A percentile compares a stretch with the other conserved stretches of the same genome.
phyloP scores from a whole-genome alignment of 2,888 invertebrate genomes.

The Acanthacorydalis orientalis region DNA sequence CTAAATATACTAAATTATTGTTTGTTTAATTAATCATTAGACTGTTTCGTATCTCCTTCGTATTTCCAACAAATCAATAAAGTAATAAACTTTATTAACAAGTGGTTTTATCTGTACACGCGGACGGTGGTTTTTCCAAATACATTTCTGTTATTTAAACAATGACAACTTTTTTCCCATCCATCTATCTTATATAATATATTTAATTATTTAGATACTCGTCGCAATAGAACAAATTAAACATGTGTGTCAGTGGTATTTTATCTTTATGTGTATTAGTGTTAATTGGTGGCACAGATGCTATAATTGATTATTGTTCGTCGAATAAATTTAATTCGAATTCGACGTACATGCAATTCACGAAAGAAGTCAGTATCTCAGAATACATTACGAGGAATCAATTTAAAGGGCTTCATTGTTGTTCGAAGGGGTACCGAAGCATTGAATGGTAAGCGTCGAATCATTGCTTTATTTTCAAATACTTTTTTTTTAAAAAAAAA shows the following conservation, averaged over 20 bases:
- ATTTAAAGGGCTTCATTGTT: background rate
- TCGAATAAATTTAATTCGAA: background rate
- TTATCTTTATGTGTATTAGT: background rate
- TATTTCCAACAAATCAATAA: too few species aligned
- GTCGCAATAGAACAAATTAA: background rate
- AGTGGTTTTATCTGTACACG: too few species aligned
- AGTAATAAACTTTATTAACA: too few species aligned
- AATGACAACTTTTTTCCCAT: too few species aligned
- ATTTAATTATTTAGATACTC: too few species aligned
- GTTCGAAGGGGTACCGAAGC: background rate
- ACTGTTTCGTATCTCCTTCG: too few species aligned
- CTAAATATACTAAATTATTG: too few species aligned
- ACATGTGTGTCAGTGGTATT: background rate
- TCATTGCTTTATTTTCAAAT: background rate
- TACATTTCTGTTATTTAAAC: too few species aligned
- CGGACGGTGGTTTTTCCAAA: too few species aligned
- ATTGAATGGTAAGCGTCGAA: background rate
- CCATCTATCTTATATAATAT: too few species aligned
- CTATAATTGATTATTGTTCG: background rate
- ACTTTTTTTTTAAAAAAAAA: too few species aligned
- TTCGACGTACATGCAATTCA: background rate
- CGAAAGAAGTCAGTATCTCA: background rate
- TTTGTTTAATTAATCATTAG: too few species aligned
- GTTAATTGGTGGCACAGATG: background rate
- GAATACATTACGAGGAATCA: background rate